Base-by-base conservation (phyloP, 1,140 invertebrate species). In the Pemphigus obesinymphae region DNA sequence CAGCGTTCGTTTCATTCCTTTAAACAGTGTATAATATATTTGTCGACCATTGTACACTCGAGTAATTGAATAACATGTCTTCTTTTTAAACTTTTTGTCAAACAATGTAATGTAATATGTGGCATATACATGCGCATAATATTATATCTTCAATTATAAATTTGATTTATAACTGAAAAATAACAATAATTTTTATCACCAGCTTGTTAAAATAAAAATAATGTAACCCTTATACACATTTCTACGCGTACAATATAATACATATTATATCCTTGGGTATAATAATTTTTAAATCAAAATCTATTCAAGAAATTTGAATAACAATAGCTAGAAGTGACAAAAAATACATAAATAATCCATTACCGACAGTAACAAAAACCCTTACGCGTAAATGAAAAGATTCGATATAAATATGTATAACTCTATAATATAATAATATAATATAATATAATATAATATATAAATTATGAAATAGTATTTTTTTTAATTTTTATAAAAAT, bases 331-430 rank as follows among this genome's bases (percentile, higher is more conserved):
- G 43, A 48, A 73, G 17, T 48, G 45, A 73, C 31, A 50, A 73
- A 13, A 72, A 48, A 73, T 73, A 50, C 70, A 73, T 73, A 73
- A 73, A 73, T 50, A 73, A 73, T 73, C 43, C 70, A 73, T 73
- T 50, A 48, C 70, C 10, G 70, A 31, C 43, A 29, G 43, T 50
- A 5, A 50, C 45, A 31, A 73, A 20, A 31, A 48, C 26, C 17
- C 70, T 31, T 34, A 73, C 17, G n/a, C n/a, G 15, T 73, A 20
- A 11, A 17, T 31, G 26, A 50, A 50, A 48, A 73, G 43, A 17
- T 50, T 13, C 29, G 26, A 48, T 73, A 31, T 11, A 48, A 73
- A 31, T n/a, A n/a, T n/a, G n/a, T n/a, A n/a, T n/a, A n/a, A n/a
- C n/a, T n/a, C n/a, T n/a, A n/a, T n/a, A n/a, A n/a, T n/a, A n/a